Evolutionary conservation across 1,140 invertebrate genomes (phyloP).

Genomic region (Magallana ariakensis): DNA sequence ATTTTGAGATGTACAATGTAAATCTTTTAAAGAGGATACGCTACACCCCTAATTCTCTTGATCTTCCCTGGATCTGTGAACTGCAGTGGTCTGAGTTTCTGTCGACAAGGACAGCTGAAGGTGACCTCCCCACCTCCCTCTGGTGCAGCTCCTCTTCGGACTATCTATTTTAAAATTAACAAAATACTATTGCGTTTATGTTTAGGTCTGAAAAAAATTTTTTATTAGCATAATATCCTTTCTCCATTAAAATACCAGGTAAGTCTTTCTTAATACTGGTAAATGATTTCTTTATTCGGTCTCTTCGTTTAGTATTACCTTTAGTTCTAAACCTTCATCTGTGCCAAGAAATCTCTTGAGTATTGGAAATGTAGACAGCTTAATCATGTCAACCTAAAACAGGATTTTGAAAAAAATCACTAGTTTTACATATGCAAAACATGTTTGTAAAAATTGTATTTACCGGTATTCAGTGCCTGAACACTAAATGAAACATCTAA

Average conservation of each 20-base stretch:
- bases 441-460: too few relatives aligned
- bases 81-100: conserved; percentile 84
- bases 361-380: conserved; percentile 88
- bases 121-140: conserved; percentile 94
- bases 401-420: not conserved
- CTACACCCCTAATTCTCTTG: conserved; percentile 94
- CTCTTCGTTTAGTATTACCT: conserved; percentile 81
- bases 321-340: conserved; percentile 93
- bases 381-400: conserved; percentile 89
- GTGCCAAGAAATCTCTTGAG: conserved; percentile 88
- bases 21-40: conserved; percentile 81
- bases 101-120: conserved; percentile 91
- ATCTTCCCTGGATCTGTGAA: conserved; percentile 91
- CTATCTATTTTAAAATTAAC: conserved; percentile 76
- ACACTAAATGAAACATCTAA: too few relatives aligned
- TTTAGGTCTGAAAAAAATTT: not conserved
- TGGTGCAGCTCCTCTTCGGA: conserved; percentile 90
- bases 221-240: not conserved
- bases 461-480: too few relatives aligned
- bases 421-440: too few relatives aligned
- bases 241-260: not conserved
- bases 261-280: too few relatives aligned
- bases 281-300: too few relatives aligned
- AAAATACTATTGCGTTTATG: not conserved
- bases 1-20: not conserved